Evolutionary conservation across 1,140 invertebrate species (phyloP).

Genomic region (Pentalonia nigronervosa): DNA sequence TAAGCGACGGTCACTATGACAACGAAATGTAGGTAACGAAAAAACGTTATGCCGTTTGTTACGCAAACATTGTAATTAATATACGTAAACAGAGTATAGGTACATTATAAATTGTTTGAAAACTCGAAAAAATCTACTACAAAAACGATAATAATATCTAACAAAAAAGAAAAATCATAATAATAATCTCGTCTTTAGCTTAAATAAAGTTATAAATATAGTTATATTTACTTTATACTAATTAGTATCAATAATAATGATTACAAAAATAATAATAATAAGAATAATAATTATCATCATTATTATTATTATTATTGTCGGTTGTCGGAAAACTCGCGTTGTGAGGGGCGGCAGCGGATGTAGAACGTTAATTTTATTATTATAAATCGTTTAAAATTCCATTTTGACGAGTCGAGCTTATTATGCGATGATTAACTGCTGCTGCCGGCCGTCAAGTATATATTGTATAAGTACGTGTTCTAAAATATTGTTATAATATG

Average conservation of each 20-base stretch:
- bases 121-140: background rate
- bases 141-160: background rate
- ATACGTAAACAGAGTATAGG: background rate
- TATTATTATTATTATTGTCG: background rate
- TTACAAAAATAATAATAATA: background rate
- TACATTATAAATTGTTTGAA: background rate
- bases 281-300: too few relatives aligned
- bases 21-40: background rate
- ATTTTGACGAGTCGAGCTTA: background rate
- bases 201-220: too few relatives aligned
- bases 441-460: background rate
- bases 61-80: background rate
- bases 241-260: background rate
- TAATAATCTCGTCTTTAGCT: background rate
- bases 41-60: background rate
- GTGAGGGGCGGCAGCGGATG: background rate
- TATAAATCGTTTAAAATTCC: conserved; percentile 17
- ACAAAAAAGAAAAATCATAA: background rate
- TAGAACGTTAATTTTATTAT: conserved; percentile 2
- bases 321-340: background rate
- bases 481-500: background rate
- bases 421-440: background rate
- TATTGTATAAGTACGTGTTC: background rate
- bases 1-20: background rate
- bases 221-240: background rate